These are phyloP conservation scores for Hydrozoanthus gracilis DNA, from an alignment of 92 coral and sea anemone genomes.

Conservation along the genomic window DNA sequence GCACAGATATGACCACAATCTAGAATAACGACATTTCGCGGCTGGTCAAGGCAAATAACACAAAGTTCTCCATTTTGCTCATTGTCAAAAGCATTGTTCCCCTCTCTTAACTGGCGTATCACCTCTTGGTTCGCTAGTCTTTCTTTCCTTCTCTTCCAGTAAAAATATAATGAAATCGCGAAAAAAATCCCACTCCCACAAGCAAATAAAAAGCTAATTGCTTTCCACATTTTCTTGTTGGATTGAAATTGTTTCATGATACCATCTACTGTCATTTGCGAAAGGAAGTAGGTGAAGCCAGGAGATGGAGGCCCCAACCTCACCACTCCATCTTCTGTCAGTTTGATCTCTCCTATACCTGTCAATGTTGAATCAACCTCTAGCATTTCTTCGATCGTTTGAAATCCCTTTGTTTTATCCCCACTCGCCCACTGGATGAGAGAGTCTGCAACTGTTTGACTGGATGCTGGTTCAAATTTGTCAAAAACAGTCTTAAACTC, in stretches of 20 bases:
- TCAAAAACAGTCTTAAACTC: constrained; percentile 76
- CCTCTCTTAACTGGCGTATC: constrained; percentile 58
- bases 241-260: constrained; percentile 74
- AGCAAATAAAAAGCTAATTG: constrained; percentile 77
- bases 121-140: constrained; percentile 53
- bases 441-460: constrained; percentile 71
- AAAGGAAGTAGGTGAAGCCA: constrained; percentile 76
- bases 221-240: constrained; percentile 74
- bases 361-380: constrained; percentile 85
- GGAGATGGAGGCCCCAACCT: constrained; percentile 75
- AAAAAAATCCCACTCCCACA: constrained; percentile 82
- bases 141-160: constrained; percentile 74
- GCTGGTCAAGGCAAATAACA: constrained; percentile 90
- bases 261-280: constrained; percentile 79
- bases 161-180: constrained; percentile 71
- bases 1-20: constrained; percentile 98
- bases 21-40: constrained; percentile 91
- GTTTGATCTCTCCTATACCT: constrained; percentile 83
- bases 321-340: constrained; percentile 70
- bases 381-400: constrained; percentile 83
- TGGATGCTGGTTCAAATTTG: constrained; percentile 88
- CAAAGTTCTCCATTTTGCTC: constrained; percentile 70
- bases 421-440: constrained; percentile 98
- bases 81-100: constrained; percentile 31
- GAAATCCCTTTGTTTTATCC: constrained; percentile 93